Percentiles rank a stretch among this genome's conserved stretches.
Evolutionary conservation across 2,888 invertebrate species (phyloP).

Genomic region (Stramonita haemastoma): DNA sequence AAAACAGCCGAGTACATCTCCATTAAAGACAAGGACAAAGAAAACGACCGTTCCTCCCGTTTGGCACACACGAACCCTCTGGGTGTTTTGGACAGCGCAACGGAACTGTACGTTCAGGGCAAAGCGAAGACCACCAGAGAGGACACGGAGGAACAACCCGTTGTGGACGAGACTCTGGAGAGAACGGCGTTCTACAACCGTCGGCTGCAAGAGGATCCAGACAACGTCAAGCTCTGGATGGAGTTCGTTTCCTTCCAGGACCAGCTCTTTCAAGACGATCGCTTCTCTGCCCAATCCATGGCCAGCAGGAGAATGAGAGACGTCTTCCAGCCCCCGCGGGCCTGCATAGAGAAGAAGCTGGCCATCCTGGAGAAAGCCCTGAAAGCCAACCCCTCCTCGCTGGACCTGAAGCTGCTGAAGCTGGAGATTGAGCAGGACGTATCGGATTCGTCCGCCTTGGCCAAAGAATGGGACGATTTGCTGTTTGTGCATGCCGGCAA

Average conservation of each 20-base stretch:
- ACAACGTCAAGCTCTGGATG: slow-evolving; percentile 76
- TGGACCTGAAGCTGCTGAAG: slow-evolving; percentile 74
- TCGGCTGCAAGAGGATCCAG: slow-evolving; percentile 72
- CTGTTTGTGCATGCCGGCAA: slow-evolving; percentile 77
- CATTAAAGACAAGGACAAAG: slow-evolving; percentile 32
- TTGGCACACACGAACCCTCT: slow-evolving; percentile 39
- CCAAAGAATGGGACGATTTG: slow-evolving; percentile 76
- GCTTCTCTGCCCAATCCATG: slow-evolving; percentile 31
- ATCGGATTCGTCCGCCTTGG: slow-evolving; percentile 65
- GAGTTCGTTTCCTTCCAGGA: slow-evolving; percentile 79
- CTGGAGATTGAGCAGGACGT: slow-evolving; percentile 73
- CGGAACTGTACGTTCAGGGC: slow-evolving; percentile 70
- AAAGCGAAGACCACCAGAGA: slow-evolving; percentile 43
- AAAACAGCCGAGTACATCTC: slow-evolving; percentile 37
- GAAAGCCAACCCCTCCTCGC: slow-evolving; percentile 73
- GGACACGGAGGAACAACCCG: slow-evolving; percentile 29
- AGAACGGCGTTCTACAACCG: slow-evolving; percentile 71
- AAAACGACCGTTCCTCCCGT: neutral
- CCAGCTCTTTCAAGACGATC: slow-evolving; percentile 54
- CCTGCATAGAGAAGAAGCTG: slow-evolving; percentile 76
- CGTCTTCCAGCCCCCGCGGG: slow-evolving; percentile 49
- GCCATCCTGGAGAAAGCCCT: slow-evolving; percentile 78
- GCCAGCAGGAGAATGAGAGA: slow-evolving; percentile 36
- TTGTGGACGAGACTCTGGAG: slow-evolving; percentile 48
- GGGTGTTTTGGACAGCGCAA: slow-evolving; percentile 63